These are phyloP conservation scores for Epinephelus malabaricus DNA, from an alignment of 2,797 vertebrate species.

Conservation along the genomic window DNA sequence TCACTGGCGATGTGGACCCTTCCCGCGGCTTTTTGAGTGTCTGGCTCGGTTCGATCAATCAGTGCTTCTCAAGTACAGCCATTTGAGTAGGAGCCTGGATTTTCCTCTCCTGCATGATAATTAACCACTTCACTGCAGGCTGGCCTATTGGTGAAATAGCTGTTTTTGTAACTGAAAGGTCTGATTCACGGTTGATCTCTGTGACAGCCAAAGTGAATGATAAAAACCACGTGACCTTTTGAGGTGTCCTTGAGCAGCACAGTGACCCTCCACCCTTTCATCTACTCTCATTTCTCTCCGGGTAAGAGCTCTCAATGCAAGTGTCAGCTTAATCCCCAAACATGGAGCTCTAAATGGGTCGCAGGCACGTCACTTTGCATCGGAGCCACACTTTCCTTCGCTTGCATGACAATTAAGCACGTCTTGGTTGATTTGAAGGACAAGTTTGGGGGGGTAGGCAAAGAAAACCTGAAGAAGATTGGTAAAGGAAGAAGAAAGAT, in stretches of 20 bases:
- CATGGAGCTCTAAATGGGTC: conserved; percentile 34
- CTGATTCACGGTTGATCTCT: conserved; percentile 27
- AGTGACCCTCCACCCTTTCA: conserved; percentile 11
- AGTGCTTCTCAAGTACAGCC: conserved; percentile 27
- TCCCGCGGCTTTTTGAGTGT: conserved; percentile 29
- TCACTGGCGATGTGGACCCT: conserved; percentile 11
- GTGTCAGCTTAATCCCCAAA: conserved; percentile 38
- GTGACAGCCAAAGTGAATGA: conserved; percentile 8
- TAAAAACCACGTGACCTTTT: neutral
- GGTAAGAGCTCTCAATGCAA: neutral
- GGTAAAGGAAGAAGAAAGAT: conserved; percentile 8
- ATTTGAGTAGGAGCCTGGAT: conserved; percentile 15
- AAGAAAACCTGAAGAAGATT: conserved; percentile 25
- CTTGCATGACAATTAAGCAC: conserved; percentile 58
- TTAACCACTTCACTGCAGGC: conserved; percentile 37
- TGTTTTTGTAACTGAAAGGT: conserved; percentile 33
- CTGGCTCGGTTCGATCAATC: conserved; percentile 46
- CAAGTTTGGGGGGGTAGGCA: conserved; percentile 11
- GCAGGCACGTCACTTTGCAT: neutral
- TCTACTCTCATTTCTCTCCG: conserved; percentile 23
- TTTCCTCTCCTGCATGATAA: conserved; percentile 43
- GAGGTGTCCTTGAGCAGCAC: conserved; percentile 47
- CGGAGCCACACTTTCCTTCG: neutral
- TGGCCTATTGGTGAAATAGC: neutral
- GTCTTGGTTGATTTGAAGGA: conserved; percentile 53